Percentiles rank a stretch among this genome's conserved stretches.
phyloP scores from a whole-genome alignment of 2,113 vertebrate genomes.

The Crocuta crocuta region DNA sequence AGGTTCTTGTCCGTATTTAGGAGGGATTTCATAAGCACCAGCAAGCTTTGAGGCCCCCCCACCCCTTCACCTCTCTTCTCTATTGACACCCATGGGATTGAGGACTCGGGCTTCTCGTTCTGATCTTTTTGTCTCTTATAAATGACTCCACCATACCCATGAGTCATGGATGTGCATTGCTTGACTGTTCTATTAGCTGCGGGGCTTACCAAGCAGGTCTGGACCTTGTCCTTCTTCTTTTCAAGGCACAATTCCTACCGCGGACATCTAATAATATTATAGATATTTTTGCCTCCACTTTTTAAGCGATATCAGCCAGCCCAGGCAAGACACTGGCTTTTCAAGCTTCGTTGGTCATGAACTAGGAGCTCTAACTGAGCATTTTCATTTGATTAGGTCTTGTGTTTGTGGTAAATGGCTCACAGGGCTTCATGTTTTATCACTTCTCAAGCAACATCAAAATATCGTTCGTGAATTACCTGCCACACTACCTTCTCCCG shows the following conservation, averaged over 20 bases:
- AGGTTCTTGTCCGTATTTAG: conserved; percentile 22
- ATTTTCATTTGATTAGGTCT: conserved; percentile 51
- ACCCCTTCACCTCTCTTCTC: not conserved
- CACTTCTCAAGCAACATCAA: conserved; percentile 48
- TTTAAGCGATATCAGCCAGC: not conserved
- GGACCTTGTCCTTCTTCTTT: conserved; percentile 53
- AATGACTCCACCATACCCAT: not conserved
- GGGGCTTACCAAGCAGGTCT: conserved; percentile 28
- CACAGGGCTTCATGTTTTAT: conserved; percentile 42
- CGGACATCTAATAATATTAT: conserved; percentile 9
- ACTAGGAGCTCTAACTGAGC: not conserved
- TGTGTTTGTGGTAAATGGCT: conserved; percentile 20
- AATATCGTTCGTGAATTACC: conserved; percentile 31
- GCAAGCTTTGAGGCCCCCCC: not conserved
- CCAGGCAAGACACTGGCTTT: not conserved
- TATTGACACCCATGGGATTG: not conserved
- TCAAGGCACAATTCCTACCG: conserved; percentile 13
- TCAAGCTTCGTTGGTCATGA: not conserved
- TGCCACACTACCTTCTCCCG: not conserved
- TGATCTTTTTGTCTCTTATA: not conserved
- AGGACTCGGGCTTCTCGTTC: not conserved
- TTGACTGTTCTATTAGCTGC: not conserved
- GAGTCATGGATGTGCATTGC: not conserved
- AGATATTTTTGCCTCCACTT: not conserved
- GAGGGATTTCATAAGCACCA: not conserved